Percentiles rank a stretch among this genome's conserved stretches.
These are phyloP conservation scores for Malthinus flaveolus DNA, from an alignment of 2,888 invertebrate species.

Conservation along the genomic window DNA sequence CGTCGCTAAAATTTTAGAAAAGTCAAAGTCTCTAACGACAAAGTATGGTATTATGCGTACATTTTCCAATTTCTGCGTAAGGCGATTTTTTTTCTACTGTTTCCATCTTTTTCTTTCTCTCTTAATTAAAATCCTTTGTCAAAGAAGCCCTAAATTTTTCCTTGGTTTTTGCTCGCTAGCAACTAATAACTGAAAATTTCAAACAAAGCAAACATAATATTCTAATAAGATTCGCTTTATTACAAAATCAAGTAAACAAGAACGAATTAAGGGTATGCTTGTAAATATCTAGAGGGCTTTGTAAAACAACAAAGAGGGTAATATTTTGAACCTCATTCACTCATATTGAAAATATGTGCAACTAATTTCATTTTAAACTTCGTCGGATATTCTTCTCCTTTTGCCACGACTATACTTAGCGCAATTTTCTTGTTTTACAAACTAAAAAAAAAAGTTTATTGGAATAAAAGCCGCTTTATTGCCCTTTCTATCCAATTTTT, in stretches of 20 bases:
- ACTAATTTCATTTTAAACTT: conserved; percentile 5
- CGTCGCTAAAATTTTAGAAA: conserved; percentile 1
- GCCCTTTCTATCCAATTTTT: too few species aligned
- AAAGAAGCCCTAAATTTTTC: neutral
- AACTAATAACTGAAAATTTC: conserved; percentile 5
- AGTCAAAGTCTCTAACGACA: too few species aligned
- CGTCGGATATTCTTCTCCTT: neutral
- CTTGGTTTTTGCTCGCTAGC: neutral
- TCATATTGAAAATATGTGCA: conserved; percentile 15
- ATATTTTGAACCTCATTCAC: conserved; percentile 1
- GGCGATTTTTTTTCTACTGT: too few species aligned
- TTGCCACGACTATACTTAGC: neutral
- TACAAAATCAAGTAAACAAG: conserved; percentile 28
- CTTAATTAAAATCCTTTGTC: too few species aligned
- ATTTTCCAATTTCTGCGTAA: too few species aligned
- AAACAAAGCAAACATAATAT: conserved; percentile 3
- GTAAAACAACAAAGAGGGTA: conserved; percentile 15
- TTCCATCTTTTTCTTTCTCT: too few species aligned
- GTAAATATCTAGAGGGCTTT: conserved; percentile 23
- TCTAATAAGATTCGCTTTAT: conserved; percentile 27
- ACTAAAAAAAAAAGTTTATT: conserved; percentile 24
- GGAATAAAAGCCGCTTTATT: conserved; percentile 24
- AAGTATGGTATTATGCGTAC: too few species aligned
- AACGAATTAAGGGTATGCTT: conserved; percentile 24
- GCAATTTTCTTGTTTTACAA: conserved; percentile 14